Conservation (phyloP, 2,888 invertebrate species). For the Caradrina kadenii region DNA sequence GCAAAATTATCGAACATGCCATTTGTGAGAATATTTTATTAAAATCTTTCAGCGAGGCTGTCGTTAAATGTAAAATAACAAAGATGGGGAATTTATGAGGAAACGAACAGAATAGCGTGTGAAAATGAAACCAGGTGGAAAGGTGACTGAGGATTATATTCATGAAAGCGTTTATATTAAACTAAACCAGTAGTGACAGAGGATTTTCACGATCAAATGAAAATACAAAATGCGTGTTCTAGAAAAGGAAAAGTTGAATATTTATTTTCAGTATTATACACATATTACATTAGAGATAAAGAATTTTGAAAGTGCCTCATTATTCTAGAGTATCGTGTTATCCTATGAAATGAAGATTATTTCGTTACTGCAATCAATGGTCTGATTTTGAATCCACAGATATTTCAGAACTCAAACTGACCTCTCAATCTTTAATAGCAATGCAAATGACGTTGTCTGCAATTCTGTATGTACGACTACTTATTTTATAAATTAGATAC, state of each 20-base stretch:
- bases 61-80: not conserved
- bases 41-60: constrained; percentile 2
- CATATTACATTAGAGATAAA: not conserved
- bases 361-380: not conserved
- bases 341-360: not conserved
- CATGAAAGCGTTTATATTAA: not conserved
- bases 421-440: not conserved
- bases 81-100: not conserved
- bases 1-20: not conserved
- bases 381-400: not conserved
- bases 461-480: not conserved
- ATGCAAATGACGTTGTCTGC: not conserved
- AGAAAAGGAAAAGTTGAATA: not conserved
- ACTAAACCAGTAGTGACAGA: not conserved
- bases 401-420: not conserved
- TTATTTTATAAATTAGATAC: constrained; percentile 3
- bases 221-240: not conserved
- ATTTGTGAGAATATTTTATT: constrained; percentile 1
- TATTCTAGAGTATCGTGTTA: not conserved
- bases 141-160: not conserved
- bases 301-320: not conserved
- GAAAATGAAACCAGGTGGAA: not conserved
- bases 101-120: not conserved
- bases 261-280: not conserved
- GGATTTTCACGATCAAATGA: not conserved